Conservation (phyloP, 2,797 vertebrate species). For the Sebastes kiyomatsui region DNA sequence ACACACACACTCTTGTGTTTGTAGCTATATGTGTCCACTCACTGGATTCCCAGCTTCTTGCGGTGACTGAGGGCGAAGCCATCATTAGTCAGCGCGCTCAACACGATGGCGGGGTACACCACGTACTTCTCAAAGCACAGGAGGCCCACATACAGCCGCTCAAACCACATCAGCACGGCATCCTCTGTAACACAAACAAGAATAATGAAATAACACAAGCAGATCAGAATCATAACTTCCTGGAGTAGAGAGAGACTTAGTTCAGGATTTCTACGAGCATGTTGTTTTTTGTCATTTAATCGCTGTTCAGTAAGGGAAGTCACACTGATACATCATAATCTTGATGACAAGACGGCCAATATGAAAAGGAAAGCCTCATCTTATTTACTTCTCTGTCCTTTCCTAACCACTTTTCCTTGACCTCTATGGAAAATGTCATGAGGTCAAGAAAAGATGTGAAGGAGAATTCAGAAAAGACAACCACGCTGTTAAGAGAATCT, state of each 20-base stretch:
- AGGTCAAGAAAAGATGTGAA: too few species aligned
- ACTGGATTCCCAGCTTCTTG: conserved; percentile 94
- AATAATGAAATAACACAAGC: not conserved
- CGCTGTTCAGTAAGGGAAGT: too few species aligned
- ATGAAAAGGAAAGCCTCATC: not conserved
- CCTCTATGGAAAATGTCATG: too few species aligned
- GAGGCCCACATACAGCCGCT: conserved; percentile 95
- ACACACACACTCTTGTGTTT: not conserved
- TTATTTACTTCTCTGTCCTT: not conserved
- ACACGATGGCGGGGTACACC: conserved; percentile 94
- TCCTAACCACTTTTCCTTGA: too few species aligned
- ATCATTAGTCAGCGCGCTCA: conserved; percentile 95
- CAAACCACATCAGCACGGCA: conserved; percentile 97
- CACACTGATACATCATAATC: not conserved
- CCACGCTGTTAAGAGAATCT: too few species aligned
- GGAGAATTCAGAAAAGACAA: too few species aligned
- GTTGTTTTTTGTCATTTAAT: not conserved
- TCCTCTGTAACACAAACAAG: conserved; percentile 83
- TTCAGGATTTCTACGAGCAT: not conserved
- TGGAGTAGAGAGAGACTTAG: not conserved
- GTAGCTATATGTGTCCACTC: conserved; percentile 73
- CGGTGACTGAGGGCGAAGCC: conserved; percentile 94
- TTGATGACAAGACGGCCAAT: not conserved
- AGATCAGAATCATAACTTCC: not conserved
- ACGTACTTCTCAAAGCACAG: conserved; percentile 97